Evolutionary conservation across 2,888 invertebrate species (phyloP).

Genomic region (Diloba caeruleocephala): DNA sequence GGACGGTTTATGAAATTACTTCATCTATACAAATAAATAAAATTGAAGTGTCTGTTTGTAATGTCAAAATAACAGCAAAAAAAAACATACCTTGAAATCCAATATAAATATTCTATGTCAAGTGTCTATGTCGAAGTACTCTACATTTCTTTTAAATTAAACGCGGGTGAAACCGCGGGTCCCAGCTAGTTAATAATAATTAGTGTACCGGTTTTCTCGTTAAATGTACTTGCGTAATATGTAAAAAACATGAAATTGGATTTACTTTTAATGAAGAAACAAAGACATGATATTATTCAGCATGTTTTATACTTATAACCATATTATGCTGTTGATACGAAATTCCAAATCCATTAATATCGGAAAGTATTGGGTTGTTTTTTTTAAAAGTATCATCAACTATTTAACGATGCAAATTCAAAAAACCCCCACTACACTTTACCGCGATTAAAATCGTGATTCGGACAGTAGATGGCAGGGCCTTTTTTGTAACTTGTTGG

Average conservation of each 20-base stretch:
- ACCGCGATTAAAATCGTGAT: conserved; percentile 63
- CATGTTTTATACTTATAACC: not conserved
- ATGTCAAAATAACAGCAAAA: too few relatives aligned
- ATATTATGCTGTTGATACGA: not conserved
- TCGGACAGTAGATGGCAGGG: conserved; percentile 57
- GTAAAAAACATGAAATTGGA: conserved; percentile 8
- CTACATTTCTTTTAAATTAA: too few relatives aligned
- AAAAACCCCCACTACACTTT: conserved; percentile 54
- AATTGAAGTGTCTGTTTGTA: too few relatives aligned
- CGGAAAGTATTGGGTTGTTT: too few relatives aligned
- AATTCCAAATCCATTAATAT: too few relatives aligned
- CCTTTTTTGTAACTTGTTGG: conserved; percentile 62
- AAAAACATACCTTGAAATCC: too few relatives aligned
- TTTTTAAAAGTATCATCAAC: conserved; percentile 33
- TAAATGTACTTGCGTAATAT: conserved; percentile 1
- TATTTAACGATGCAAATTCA: conserved; percentile 24
- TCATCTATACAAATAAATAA: too few relatives aligned
- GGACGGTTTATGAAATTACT: conserved; percentile 6
- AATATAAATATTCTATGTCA: too few relatives aligned
- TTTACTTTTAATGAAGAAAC: conserved; percentile 16
- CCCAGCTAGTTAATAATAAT: too few relatives aligned
- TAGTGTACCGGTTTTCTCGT: conserved; percentile 4
- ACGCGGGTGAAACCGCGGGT: too few relatives aligned
- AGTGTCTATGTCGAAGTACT: too few relatives aligned
- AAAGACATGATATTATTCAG: not conserved